Base-by-base conservation (phyloP, 2,797 vertebrate species). In the Meda fulgida region DNA sequence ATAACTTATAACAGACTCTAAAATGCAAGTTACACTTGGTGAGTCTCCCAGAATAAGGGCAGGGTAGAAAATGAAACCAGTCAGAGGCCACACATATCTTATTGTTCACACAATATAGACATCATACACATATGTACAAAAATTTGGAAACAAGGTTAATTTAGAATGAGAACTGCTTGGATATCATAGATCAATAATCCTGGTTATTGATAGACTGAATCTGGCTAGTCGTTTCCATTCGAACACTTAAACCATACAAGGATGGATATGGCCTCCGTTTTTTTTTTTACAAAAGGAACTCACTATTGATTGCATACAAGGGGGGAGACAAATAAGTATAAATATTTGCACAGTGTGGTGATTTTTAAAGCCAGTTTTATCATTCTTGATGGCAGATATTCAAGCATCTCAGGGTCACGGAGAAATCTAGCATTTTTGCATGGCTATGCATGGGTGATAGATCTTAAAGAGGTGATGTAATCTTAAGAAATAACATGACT, bases 111-210 rank as follows among this genome's bases (percentile, higher is more conserved):
- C 83, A 66, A 51, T 63, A 84, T 75, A 90, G 78, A 93, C 90
- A 93, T 77, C 78, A 66, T 26, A 82, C 60, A 84, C 69, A 79
- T 69, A 84, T 75, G 67, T 84, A 81, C 69, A 60, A 91, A 88
- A 92, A 91, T 84, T n/a, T 91, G 81, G 84, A 66, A 88, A 93
- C 91, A 91, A 73, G 90, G 89, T 93, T 90, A 80, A 87, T 75
- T 80, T 81, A 78, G 88, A 90, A 91, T 92, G 93, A 93, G 91
- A 53, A 87, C 86, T 89, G 87, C 93, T 95, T 94, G 93, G 95
- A 95, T 93, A 94, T 80, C 65, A 69, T 86, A 29, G 5, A 91
- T 91, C 86, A 84, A 89, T 84, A 58, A 85, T 65, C 76, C 23
- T 51, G 10, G 21, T 87, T 90, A 87, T 89, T 89, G 81, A 91